Percentiles rank a stretch among this genome's conserved stretches.
phyloP scores from a whole-genome alignment of 2,888 invertebrate species.

The Yponomeuta evonymella region DNA sequence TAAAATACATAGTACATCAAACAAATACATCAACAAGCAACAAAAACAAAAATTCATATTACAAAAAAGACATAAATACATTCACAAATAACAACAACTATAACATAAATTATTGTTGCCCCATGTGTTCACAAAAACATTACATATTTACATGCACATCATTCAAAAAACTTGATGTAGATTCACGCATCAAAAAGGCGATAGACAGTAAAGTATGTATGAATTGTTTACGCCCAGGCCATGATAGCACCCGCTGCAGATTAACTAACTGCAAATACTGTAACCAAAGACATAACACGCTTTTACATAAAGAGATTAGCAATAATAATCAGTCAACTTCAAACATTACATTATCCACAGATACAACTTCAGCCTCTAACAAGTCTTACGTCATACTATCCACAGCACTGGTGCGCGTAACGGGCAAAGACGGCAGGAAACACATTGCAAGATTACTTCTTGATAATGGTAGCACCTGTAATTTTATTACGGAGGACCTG shows the following conservation, averaged over 20 bases:
- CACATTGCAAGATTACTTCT: neutral
- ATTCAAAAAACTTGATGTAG: neutral
- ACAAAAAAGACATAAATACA: neutral
- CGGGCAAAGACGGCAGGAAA: no score
- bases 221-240: conserved; percentile 13
- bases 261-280: neutral
- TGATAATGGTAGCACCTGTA: conserved; percentile 14
- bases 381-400: neutral
- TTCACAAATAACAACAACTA: neutral
- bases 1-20: no score
- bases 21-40: no score
- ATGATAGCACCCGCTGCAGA: neutral
- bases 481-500: conserved; percentile 5
- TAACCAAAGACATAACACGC: neutral
- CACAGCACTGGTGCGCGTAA: conserved; percentile 5
- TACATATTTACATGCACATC: neutral
- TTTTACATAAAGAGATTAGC: no score
- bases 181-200: neutral
- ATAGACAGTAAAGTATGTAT: neutral
- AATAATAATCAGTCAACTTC: neutral
- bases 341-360: neutral
- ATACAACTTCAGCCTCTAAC: neutral
- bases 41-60: no score
- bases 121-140: neutral
- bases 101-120: neutral